Evolutionary conservation across 2,888 invertebrate genomes (phyloP).

Genomic region (Dendrolimus houi): DNA sequence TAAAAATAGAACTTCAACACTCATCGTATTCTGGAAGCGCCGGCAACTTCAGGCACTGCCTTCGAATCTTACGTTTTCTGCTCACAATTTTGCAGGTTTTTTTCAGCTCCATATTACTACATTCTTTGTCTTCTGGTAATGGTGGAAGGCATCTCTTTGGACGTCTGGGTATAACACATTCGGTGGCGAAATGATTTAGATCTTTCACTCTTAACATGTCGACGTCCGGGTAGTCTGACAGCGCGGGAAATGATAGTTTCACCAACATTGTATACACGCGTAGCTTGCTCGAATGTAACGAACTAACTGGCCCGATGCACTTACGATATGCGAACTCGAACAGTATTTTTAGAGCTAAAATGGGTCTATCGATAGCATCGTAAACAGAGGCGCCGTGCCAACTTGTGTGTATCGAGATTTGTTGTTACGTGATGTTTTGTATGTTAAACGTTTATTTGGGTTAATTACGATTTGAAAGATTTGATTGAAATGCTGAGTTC

Average conservation of each 20-base stretch:
- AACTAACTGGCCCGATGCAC: slow-evolving; percentile 21
- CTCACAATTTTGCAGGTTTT: slow-evolving; percentile 40
- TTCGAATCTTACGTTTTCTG: slow-evolving; percentile 44
- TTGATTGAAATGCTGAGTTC: background rate
- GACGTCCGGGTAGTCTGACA: slow-evolving; percentile 44
- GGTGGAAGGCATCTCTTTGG: slow-evolving; percentile 52
- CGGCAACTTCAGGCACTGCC: slow-evolving; percentile 46
- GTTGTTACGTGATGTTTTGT: background rate
- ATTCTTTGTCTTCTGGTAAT: slow-evolving; percentile 61
- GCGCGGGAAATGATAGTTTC: slow-evolving; percentile 45
- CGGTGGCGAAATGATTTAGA: slow-evolving; percentile 45
- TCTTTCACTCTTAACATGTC: slow-evolving; percentile 58
- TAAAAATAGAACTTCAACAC: slow-evolving; percentile 34
- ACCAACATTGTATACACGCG: slow-evolving; percentile 48
- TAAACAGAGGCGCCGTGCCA: background rate
- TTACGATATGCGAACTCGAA: slow-evolving; percentile 13
- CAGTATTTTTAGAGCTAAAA: slow-evolving; percentile 35
- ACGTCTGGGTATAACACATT: slow-evolving; percentile 52
- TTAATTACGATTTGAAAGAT: background rate
- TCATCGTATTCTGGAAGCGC: slow-evolving; percentile 57
- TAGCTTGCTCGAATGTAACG: slow-evolving; percentile 29
- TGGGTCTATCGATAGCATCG: background rate
- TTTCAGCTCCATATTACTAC: slow-evolving; percentile 47
- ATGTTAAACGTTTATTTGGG: background rate
- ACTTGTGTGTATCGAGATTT: background rate